These are phyloP conservation scores for Ondatra zibethicus DNA, from an alignment of 2,113 vertebrate species.

Conservation along the genomic window DNA sequence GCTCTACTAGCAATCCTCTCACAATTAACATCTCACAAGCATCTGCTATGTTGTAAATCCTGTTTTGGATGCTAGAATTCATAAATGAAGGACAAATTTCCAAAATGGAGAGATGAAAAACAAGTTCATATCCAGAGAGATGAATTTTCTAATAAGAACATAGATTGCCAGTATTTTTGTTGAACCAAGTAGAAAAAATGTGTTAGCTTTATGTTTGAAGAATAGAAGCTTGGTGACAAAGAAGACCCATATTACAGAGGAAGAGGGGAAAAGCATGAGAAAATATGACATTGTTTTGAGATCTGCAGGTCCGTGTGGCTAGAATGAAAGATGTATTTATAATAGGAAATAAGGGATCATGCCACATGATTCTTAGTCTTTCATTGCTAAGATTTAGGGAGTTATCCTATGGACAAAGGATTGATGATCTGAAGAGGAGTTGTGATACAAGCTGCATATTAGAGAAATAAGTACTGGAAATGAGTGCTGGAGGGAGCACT, in stretches of 20 bases:
- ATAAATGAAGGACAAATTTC: neutral
- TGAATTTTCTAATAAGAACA: neutral
- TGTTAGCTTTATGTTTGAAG: neutral
- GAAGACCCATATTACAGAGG: neutral
- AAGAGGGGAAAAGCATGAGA: neutral
- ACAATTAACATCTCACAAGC: neutral
- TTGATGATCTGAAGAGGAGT: neutral
- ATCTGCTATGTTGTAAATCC: neutral
- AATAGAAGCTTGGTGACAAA: neutral
- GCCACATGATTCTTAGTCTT: neutral
- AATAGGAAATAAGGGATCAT: neutral
- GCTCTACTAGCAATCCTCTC: neutral
- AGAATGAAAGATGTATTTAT: neutral
- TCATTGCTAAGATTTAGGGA: neutral
- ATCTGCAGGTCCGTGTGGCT: neutral
- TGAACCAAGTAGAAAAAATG: neutral
- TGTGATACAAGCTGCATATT: neutral
- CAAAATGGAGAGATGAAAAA: neutral
- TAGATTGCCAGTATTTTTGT: neutral
- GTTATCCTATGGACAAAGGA: neutral
- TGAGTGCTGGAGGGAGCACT: neutral
- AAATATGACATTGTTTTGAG: neutral
- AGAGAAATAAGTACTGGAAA: neutral
- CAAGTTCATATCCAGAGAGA: neutral
- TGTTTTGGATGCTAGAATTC: neutral